Percentiles rank a stretch among this genome's conserved stretches.
These are phyloP conservation scores for Boloria euphrosyne DNA, from an alignment of 2,888 invertebrate species.

Conservation along the genomic window DNA sequence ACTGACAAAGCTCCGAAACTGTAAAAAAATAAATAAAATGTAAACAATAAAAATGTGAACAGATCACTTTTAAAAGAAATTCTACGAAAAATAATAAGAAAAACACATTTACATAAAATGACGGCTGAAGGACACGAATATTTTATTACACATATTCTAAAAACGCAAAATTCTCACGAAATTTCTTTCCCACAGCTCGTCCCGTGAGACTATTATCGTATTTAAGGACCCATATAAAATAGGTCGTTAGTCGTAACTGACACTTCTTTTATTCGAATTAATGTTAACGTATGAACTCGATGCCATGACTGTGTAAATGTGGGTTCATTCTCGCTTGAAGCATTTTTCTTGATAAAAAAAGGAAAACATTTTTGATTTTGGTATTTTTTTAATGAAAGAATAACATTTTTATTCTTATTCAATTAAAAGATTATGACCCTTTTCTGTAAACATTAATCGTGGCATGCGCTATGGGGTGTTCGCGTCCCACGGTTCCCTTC, in stretches of 20 bases:
- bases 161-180: conserved; percentile 22
- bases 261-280: conserved; percentile 14
- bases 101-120: not conserved
- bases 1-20: no score
- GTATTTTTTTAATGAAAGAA: no score
- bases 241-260: conserved; percentile 12
- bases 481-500: conserved; percentile 31
- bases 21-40: no score
- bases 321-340: no score
- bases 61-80: no score
- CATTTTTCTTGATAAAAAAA: no score
- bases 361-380: no score
- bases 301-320: not conserved
- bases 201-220: conserved; percentile 18
- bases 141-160: not conserved
- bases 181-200: conserved; percentile 23
- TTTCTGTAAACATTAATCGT: conserved; percentile 15
- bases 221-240: conserved; percentile 17
- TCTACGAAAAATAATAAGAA: no score
- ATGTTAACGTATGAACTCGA: not conserved
- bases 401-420: no score
- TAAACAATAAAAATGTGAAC: no score
- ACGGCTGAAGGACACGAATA: conserved; percentile 1
- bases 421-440: conserved; percentile 26
- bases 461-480: conserved; percentile 34